Evolutionary conservation across 2,113 vertebrate genomes (phyloP).

Genomic region (Struthidea cinerea): DNA sequence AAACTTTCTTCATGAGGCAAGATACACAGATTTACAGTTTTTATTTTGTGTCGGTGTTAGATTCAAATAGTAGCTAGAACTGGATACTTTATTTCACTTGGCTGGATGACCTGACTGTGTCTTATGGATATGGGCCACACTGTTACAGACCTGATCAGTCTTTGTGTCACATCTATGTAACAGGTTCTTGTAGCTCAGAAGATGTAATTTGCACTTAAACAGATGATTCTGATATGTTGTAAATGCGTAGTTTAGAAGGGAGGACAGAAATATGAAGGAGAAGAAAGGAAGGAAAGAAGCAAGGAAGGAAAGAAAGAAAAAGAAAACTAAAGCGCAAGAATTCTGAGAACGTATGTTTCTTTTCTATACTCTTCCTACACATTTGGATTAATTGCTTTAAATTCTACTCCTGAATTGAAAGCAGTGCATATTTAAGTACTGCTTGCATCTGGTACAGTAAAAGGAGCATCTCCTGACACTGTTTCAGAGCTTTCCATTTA

Average conservation of each 20-base stretch:
- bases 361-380: neutral
- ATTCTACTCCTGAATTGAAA: neutral
- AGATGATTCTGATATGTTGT: neutral
- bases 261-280: neutral
- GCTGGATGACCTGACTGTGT: neutral
- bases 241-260: neutral
- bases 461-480: neutral
- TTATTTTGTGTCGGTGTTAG: neutral
- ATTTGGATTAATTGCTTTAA: neutral
- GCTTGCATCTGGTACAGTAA: neutral
- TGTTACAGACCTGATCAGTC: fast-evolving
- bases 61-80: neutral
- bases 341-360: neutral
- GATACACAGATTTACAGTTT: neutral
- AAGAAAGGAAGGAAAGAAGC: neutral
- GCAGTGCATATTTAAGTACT: neutral
- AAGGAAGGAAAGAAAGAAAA: neutral
- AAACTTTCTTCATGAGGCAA: neutral
- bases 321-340: neutral
- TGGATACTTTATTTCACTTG: neutral
- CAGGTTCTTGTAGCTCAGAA: neutral
- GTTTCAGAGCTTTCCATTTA: neutral
- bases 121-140: fast-evolving
- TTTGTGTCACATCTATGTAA: neutral
- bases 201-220: neutral